phyloP scores from a whole-genome alignment of 2,113 vertebrate species.

The Crocuta crocuta region DNA sequence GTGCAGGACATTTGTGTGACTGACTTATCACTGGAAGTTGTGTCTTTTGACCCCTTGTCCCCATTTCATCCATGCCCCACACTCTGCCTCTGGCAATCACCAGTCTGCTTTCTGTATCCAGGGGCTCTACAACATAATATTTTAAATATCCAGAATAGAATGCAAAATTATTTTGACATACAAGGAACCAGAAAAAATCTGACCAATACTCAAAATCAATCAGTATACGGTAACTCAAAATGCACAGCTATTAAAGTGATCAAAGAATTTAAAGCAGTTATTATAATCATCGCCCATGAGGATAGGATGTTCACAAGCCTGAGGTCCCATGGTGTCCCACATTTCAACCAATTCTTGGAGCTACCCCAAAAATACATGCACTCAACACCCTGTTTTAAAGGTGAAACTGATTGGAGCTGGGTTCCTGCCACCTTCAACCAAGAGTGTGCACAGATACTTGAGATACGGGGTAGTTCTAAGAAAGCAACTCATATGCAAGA shows the following conservation, averaged over 20 bases:
- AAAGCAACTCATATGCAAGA: not conserved
- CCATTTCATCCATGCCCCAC: not conserved
- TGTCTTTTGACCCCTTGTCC: not conserved
- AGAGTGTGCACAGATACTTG: not conserved
- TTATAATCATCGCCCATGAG: not conserved
- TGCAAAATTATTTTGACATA: not conserved
- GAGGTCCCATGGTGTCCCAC: not conserved
- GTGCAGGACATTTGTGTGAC: not conserved
- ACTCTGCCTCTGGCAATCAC: not conserved
- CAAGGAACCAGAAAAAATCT: slow-evolving; percentile 32
- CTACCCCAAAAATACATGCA: not conserved
- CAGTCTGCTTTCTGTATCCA: not conserved
- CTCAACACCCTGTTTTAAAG: not conserved
- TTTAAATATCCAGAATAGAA: slow-evolving; percentile 28
- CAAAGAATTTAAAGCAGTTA: not conserved
- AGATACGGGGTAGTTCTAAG: not conserved
- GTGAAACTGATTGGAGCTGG: not conserved
- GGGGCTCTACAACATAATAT: not conserved
- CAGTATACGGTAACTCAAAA: not conserved
- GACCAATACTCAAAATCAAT: not conserved
- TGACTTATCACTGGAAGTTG: not conserved
- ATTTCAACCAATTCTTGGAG: not conserved
- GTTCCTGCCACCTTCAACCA: not conserved
- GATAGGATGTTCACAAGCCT: not conserved
- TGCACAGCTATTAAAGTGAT: not conserved